Conservation (phyloP, 2,113 vertebrate species). For the Cyprinodon tularosa region DNA sequence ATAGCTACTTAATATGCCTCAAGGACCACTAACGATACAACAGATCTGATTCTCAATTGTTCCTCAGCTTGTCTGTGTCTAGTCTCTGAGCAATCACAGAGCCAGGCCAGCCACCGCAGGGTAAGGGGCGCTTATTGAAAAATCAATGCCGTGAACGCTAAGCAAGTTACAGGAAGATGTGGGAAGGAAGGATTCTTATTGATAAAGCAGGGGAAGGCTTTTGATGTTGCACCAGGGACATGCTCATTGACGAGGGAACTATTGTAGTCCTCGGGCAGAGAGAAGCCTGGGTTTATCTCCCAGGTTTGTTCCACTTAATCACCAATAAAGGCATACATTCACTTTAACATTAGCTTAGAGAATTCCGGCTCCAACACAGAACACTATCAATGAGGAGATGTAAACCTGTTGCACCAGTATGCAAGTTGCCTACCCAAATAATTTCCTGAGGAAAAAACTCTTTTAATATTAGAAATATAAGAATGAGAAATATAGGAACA, state of each 20-base stretch:
- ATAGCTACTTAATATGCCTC: constrained; percentile 33
- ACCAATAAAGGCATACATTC: constrained; percentile 70
- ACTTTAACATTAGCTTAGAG: constrained; percentile 43
- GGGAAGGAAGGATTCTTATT: constrained; percentile 93
- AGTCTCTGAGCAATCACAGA: constrained; percentile 74
- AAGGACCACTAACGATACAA: constrained; percentile 48
- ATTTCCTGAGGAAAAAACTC: neutral
- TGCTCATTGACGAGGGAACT: constrained; percentile 92
- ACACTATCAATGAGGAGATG: constrained; percentile 5
- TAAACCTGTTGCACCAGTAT: neutral
- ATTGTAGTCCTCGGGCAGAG: constrained; percentile 87
- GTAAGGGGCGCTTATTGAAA: constrained; percentile 98
- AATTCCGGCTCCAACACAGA: constrained; percentile 34
- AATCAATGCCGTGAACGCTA: constrained; percentile 99
- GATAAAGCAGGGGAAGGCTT: constrained; percentile 93
- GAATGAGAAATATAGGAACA: neutral
- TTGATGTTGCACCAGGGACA: constrained; percentile 97
- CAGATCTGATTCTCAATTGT: constrained; percentile 62
- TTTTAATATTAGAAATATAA: neutral
- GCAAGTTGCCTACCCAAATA: neutral
- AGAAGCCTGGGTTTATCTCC: constrained; percentile 75
- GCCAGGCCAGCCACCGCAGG: constrained; percentile 82
- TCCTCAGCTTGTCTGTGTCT: constrained; percentile 62
- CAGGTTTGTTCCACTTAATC: constrained; percentile 86
- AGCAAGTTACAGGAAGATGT: constrained; percentile 99